phyloP scores from a whole-genome alignment of 2,888 invertebrate species.

The Zonitis immaculata region DNA sequence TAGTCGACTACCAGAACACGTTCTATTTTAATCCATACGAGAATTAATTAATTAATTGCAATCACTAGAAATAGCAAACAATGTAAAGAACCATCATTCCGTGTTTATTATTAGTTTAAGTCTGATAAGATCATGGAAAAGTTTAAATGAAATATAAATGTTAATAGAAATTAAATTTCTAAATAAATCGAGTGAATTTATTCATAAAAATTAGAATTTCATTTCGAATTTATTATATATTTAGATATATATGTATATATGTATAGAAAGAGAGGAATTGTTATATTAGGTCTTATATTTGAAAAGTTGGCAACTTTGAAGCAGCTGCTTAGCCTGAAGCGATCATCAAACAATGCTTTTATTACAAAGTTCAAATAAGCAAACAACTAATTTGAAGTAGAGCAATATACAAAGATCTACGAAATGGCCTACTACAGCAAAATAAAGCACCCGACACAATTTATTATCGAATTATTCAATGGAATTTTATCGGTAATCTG shows the following conservation, averaged over 20 bases:
- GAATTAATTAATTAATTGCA: slow-evolving; percentile 25
- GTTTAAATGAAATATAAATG: too few species aligned
- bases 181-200: too few species aligned
- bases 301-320: slow-evolving; percentile 14
- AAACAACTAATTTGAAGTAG: slow-evolving; percentile 24
- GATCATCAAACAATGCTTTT: slow-evolving; percentile 24
- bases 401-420: slow-evolving; percentile 16
- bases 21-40: slow-evolving; percentile 24
- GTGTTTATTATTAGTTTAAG: background rate
- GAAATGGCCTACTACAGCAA: slow-evolving; percentile 14
- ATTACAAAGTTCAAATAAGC: slow-evolving; percentile 22
- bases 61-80: slow-evolving; percentile 22
- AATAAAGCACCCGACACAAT: slow-evolving; percentile 12
- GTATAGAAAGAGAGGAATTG: background rate
- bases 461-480: slow-evolving; percentile 16
- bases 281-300: slow-evolving; percentile 15
- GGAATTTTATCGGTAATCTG: slow-evolving; percentile 18
- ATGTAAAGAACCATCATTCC: slow-evolving; percentile 2
- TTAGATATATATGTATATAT: background rate
- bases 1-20: slow-evolving; percentile 21
- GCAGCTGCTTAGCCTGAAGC: slow-evolving; percentile 10
- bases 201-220: too few species aligned
- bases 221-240: background rate
- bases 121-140: too few species aligned
- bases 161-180: too few species aligned